Evolutionary conservation across 2,113 vertebrate species (phyloP).

Genomic region (Nyctibius bracteatus): DNA sequence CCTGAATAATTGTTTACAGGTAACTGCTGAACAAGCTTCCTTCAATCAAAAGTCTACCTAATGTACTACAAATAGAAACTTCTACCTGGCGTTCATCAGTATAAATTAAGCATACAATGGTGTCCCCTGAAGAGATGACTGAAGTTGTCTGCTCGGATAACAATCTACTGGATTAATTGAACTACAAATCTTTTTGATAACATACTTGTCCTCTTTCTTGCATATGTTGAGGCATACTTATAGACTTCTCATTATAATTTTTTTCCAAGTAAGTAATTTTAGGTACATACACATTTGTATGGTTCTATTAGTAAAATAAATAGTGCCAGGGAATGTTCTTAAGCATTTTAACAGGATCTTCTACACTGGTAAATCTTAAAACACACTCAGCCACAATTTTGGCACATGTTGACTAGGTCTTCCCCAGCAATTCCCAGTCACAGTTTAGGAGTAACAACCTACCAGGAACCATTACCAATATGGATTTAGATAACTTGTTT

Average conservation of each 20-base stretch:
- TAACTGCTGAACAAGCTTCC: not conserved
- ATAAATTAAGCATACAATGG: not conserved
- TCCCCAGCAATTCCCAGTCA: not conserved
- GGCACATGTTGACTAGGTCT: not conserved
- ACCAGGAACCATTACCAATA: not conserved
- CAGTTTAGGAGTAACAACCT: not conserved
- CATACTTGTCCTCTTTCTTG: not conserved
- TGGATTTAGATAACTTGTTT: not conserved
- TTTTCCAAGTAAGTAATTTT: not conserved
- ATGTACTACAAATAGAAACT: not conserved
- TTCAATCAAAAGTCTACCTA: conserved; percentile 29
- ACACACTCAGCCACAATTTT: not conserved
- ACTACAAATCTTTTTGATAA: not conserved
- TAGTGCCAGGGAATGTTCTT: not conserved
- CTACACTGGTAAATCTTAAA: not conserved
- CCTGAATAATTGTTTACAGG: conserved; percentile 15
- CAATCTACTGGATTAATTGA: not conserved
- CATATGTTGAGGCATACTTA: not conserved
- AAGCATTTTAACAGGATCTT: not conserved
- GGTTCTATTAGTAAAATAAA: not conserved
- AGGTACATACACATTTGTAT: not conserved
- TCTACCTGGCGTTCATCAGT: not conserved
- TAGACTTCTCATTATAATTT: not conserved
- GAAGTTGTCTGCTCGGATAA: not conserved
- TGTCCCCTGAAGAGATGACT: not conserved